phyloP scores from a whole-genome alignment of 1,140 invertebrate genomes.

The Heliconius hermathena region DNA sequence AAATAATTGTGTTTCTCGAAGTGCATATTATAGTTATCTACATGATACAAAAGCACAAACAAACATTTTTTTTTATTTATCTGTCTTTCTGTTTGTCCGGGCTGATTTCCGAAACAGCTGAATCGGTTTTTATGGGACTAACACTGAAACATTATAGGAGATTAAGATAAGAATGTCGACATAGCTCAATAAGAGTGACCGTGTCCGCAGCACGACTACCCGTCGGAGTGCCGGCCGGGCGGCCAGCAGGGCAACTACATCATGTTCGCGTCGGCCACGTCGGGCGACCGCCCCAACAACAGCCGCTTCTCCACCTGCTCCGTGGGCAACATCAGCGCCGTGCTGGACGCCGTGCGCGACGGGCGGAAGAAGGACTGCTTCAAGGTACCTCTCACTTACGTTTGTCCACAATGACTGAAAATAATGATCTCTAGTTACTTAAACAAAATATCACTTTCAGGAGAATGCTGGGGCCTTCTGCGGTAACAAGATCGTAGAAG shows the following conservation, averaged over 20 bases:
- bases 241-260: slow-evolving; percentile 96
- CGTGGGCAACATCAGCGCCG: slow-evolving; percentile 96
- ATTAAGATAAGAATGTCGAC: too few relatives aligned
- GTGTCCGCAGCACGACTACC: slow-evolving; percentile 93
- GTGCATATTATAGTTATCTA: too few relatives aligned
- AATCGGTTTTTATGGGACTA: too few relatives aligned
- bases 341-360: slow-evolving; percentile 94
- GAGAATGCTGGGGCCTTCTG: slow-evolving; percentile 97
- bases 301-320: slow-evolving; percentile 97
- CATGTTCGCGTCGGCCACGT: slow-evolving; percentile 98
- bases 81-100: neutral
- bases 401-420: too few relatives aligned
- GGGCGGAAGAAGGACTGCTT: slow-evolving; percentile 98
- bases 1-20: too few relatives aligned
- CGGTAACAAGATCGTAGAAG: slow-evolving; percentile 99
- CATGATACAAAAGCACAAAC: too few relatives aligned
- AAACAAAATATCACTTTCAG: neutral
- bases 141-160: too few relatives aligned
- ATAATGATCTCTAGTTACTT: neutral
- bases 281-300: slow-evolving; percentile 96
- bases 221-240: slow-evolving; percentile 94
- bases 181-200: too few relatives aligned
- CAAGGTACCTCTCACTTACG: slow-evolving; percentile 51
- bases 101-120: too few relatives aligned
- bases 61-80: neutral